Evolutionary conservation across 2,797 vertebrate species (phyloP), one percentile per base, ranked within the genome.

Genomic region (Pseudochirops cupreus): DNA sequence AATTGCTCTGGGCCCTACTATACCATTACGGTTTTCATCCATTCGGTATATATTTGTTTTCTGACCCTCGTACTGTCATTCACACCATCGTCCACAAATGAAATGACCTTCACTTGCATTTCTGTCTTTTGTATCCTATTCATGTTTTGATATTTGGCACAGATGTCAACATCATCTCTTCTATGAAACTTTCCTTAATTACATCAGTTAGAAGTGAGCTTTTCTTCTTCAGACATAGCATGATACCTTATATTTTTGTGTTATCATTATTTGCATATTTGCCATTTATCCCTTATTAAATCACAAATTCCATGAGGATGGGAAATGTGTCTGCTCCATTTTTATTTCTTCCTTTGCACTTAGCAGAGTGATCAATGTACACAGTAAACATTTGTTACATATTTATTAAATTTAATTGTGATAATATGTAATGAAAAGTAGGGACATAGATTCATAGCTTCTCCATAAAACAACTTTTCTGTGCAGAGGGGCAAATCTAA

Each of bases 391-490:
- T 74, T 74, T 24, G 10, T 39, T 74, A 29, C 6, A 74, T 39
- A 6, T 74, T 74, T 18, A 74, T 74, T 39, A 74, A 74, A 74
- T 74, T 21, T 24, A 74, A 74, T 74, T 14, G 59, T 62, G 59
- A 62, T 62, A 33, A 24, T 21, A 74, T 39, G n/a, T 39, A 74
- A 74, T 74, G 18, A 74, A 39, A 74, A 39, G 14, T 74, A 39
- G n/a, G 33, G 67, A 74, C 18, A 74, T 24, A 74, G 67, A 74
- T 39, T 39, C 21, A 74, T 74, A 39, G n/a, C 67, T 18, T 96
- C 57, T 94, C 94, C 82, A 92, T 91, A 93, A 91, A 46, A 14
- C 6, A 57, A 31, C 91, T 58, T 91, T 24, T 57, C 67, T 97
- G n/a, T 96, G 33, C 12, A 93, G 18, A 92, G 33, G 21, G 0